Conservation (phyloP, 2,113 vertebrate genomes). For the Raja brachyura region DNA sequence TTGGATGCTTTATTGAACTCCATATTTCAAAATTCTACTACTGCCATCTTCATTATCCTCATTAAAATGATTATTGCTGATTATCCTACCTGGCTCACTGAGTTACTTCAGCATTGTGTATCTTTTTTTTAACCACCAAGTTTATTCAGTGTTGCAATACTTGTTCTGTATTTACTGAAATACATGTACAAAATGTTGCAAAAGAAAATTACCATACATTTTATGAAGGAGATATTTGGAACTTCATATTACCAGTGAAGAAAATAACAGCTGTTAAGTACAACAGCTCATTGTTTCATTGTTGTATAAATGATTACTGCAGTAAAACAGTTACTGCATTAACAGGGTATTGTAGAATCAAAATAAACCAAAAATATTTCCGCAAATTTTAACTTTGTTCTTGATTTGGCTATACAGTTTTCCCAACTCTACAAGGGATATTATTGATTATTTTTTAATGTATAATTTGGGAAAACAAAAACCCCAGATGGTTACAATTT, state of each 20-base stretch:
- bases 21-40: no score
- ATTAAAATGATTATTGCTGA: background rate
- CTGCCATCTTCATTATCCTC: background rate
- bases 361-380: background rate
- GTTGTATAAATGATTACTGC: background rate
- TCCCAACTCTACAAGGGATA: background rate
- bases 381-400: background rate
- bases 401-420: background rate
- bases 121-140: background rate
- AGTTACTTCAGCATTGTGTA: no score
- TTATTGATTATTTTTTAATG: background rate
- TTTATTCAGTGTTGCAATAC: background rate
- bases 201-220: background rate
- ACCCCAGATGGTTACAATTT: background rate
- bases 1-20: no score
- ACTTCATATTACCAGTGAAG: background rate
- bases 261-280: background rate
- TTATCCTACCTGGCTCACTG: no score
- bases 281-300: background rate
- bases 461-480: background rate
- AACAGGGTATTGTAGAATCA: background rate
- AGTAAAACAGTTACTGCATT: background rate
- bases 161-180: background rate
- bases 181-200: background rate
- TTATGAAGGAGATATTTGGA: background rate